Base-by-base conservation (phyloP, 2,888 invertebrate species). In the Heliconius aoede region DNA sequence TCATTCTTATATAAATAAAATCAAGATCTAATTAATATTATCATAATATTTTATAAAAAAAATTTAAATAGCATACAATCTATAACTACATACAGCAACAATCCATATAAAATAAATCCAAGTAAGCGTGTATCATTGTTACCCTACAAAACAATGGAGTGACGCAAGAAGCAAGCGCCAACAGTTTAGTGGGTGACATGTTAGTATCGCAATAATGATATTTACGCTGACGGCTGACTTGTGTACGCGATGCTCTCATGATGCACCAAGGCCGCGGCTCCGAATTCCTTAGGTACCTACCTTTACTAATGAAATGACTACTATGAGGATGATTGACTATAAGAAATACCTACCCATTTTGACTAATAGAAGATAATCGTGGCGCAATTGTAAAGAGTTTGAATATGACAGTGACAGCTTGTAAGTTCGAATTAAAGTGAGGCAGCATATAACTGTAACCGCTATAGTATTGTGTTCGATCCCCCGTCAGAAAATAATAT, bases 111-210 rank as follows among this genome's bases (percentile, higher is more conserved):
- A 15, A 24, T 36, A 18, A 40, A 24, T 2, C 7, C 21, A 40
- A 15, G 24, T 65, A 1, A 30, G 9, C 11, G 18, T 28, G 1
- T 28, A 74, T 51, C 68, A 60, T 88, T 78, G 87, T 80, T 85
- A 85, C 88, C 86, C 86, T 88, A 90, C 85, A 82, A 76, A 84
- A 90, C 89, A 91, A 90, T 89, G 82, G 85, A 81, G 79, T 92
- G 91, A 91, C 90, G 92, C 90, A 92, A 92, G 82, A 81, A 28
- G 78, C 81, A 82, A 84, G 85, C 86, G 84, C 88, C 89, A 87
- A 90, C 91, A 91, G 89, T 89, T 88, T 88, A 89, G 86, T 88
- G 85, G 88, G 91, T 90, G 92, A 92, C 91, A 91, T 88, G 87
- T 87, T 90, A 86, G 82, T 86, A 88, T 86, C 89, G 90, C 89